phyloP scores from a whole-genome alignment of 2,797 vertebrate genomes.

The Chaunax sp. region DNA sequence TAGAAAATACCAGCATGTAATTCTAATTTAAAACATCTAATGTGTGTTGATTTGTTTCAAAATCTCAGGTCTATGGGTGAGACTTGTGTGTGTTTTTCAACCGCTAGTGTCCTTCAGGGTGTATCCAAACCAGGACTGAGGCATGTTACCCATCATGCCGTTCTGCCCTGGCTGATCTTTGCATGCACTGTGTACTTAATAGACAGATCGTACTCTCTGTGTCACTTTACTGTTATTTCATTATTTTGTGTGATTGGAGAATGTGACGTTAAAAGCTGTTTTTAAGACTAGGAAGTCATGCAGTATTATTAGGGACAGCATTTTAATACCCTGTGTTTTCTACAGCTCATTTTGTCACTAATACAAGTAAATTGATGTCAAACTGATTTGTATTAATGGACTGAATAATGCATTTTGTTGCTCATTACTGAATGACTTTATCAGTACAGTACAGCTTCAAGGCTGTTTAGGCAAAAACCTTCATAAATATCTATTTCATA shows the following conservation, averaged over 20 bases:
- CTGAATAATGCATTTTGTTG: constrained; percentile 13
- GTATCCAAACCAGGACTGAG: constrained; percentile 30
- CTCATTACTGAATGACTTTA: constrained; percentile 18
- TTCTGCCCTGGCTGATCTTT: constrained; percentile 37
- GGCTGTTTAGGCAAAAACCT: constrained; percentile 11
- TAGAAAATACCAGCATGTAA: not conserved
- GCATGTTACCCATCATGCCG: constrained; percentile 26
- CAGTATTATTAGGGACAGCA: not conserved
- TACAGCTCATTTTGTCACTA: constrained; percentile 18
- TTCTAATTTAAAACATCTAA: not conserved
- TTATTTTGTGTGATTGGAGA: constrained; percentile 6
- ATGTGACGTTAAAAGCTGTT: constrained; percentile 14
- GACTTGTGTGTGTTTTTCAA: constrained; percentile 38
- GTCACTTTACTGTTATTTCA: constrained; percentile 30
- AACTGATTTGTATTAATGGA: constrained; percentile 23
- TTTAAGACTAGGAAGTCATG: constrained; percentile 3
- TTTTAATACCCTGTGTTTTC: constrained; percentile 25
- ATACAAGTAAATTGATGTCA: constrained; percentile 17
- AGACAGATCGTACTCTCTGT: constrained; percentile 31
- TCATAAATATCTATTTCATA: constrained; percentile 19
- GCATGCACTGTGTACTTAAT: constrained; percentile 55
- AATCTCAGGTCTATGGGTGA: constrained; percentile 26
- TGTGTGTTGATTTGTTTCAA: not conserved
- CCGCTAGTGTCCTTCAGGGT: constrained; percentile 45
- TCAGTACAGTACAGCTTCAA: constrained; percentile 4